These are phyloP conservation scores for Amiota minor DNA, from an alignment of 2,888 invertebrate species.

Conservation along the genomic window DNA sequence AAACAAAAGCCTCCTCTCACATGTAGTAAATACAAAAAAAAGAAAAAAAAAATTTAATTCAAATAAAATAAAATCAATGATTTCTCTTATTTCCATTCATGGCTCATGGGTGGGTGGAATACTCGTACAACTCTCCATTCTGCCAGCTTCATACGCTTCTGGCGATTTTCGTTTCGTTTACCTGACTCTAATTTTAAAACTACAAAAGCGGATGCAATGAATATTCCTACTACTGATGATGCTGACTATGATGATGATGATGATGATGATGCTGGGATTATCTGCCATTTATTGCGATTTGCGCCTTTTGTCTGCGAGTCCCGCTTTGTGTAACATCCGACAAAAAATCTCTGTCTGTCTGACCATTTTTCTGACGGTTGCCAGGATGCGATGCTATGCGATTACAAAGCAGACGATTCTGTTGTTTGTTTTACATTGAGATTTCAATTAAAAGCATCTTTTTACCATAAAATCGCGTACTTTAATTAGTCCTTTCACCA, in stretches of 20 bases:
- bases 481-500: neutral
- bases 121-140: neutral
- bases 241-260: constrained; percentile 44
- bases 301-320: constrained; percentile 25
- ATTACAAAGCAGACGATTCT: neutral
- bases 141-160: neutral
- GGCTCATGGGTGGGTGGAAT: neutral
- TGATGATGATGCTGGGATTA: constrained; percentile 58
- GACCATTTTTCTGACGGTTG: neutral
- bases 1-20: no score
- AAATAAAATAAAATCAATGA: no score
- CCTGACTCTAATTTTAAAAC: constrained; percentile 20
- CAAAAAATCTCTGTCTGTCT: neutral
- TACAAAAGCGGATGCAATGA: constrained; percentile 27
- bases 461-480: constrained; percentile 3
- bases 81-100: no score
- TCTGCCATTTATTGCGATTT: constrained; percentile 64
- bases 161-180: neutral
- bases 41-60: no score
- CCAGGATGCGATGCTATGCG: neutral
- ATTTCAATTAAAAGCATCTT: constrained; percentile 18
- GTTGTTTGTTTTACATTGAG: neutral
- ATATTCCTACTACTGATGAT: no score
- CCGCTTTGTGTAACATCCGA: neutral
- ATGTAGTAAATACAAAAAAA: no score